Conservation (phyloP, 1,140 invertebrate species). For the Macrobrachium nipponense region DNA sequence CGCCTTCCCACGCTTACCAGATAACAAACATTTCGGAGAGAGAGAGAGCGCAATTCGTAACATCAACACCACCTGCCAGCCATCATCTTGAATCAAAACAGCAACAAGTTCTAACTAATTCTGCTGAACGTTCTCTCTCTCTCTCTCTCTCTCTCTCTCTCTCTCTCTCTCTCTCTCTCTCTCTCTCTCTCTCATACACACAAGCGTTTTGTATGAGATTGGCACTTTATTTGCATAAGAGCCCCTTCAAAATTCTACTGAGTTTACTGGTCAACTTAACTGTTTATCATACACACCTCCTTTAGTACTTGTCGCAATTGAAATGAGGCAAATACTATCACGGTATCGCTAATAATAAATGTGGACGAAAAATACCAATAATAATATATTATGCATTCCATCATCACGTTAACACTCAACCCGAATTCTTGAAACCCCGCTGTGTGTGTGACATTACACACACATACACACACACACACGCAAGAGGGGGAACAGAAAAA, state of each 20-base stretch:
- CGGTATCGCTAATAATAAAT: too few species aligned
- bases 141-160: neutral
- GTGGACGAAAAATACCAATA: too few species aligned
- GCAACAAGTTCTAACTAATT: neutral
- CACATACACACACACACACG: conserved; percentile 21
- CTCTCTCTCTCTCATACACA: neutral
- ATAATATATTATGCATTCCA: too few species aligned
- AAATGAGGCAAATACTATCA: too few species aligned
- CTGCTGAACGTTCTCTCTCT: neutral
- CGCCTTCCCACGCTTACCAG: conserved; percentile 4
- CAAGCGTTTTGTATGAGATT: too few species aligned
- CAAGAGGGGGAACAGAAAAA: neutral
- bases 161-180: conserved; percentile 6
- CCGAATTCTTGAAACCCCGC: neutral
- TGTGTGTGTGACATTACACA: too few species aligned
- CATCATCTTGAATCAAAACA: neutral
- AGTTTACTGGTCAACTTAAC: too few species aligned
- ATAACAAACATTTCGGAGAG: neutral
- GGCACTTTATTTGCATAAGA: too few species aligned
- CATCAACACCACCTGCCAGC: too few species aligned
- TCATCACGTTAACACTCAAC: neutral
- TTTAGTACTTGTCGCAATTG: too few species aligned
- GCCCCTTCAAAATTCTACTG: too few species aligned
- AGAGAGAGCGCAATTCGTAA: conserved; percentile 1
- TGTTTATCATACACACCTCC: too few species aligned